Conservation (phyloP, 2,888 invertebrate species). For the Molanna angustata region DNA sequence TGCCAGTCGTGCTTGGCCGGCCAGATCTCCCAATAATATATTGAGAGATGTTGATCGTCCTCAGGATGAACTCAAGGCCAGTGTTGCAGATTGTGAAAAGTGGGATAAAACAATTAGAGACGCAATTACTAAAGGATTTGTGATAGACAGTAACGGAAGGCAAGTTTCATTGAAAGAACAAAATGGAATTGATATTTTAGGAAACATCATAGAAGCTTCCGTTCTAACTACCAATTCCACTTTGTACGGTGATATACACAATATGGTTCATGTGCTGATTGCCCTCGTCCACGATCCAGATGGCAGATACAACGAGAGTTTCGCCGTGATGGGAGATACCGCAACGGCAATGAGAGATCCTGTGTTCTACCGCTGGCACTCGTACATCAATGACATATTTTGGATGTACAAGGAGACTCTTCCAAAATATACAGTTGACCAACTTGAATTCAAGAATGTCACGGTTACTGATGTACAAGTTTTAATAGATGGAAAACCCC, state of each 20-base stretch:
- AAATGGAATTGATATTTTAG: constrained; percentile 73
- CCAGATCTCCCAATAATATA: constrained; percentile 59
- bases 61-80: constrained; percentile 47
- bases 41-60: constrained; percentile 66
- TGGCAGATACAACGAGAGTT: constrained; percentile 58
- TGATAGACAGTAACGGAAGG: constrained; percentile 57
- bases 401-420: constrained; percentile 38
- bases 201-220: constrained; percentile 75
- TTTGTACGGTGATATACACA: constrained; percentile 79
- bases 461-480: constrained; percentile 16
- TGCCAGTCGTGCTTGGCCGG: constrained; percentile 70
- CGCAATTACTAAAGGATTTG: constrained; percentile 65
- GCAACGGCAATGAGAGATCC: constrained; percentile 42
- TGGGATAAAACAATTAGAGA: constrained; percentile 74
- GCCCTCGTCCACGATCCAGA: constrained; percentile 79
- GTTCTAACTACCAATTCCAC: constrained; percentile 65
- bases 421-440: constrained; percentile 35
- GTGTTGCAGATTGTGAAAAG: constrained; percentile 67
- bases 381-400: constrained; percentile 41
- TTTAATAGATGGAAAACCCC: constrained; percentile 4
- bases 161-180: constrained; percentile 58
- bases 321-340: constrained; percentile 40
- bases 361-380: constrained; percentile 42
- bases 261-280: constrained; percentile 76
- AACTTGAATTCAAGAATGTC: constrained; percentile 31